A percentile compares a stretch with the other conserved stretches of the same genome.
These are phyloP conservation scores for Callithrix jacchus DNA, from an alignment of 2,113 vertebrate genomes.

Conservation along the genomic window DNA sequence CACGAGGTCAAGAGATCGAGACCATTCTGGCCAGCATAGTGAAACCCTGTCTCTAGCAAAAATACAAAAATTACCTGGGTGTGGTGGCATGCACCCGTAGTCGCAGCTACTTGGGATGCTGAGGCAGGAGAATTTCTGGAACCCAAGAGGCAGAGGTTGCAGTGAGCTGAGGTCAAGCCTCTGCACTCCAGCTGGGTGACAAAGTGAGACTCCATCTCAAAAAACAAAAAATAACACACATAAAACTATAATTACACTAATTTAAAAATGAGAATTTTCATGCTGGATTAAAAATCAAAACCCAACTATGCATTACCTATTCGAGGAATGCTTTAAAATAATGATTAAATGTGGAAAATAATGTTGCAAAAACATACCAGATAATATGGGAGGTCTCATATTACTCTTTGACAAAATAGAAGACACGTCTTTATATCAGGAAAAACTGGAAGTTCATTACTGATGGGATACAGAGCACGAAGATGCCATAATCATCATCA, in stretches of 20 bases:
- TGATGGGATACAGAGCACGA: not conserved
- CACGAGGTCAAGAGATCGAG: too few species aligned
- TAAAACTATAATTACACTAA: not conserved
- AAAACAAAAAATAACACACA: not conserved
- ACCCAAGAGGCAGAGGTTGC: too few species aligned
- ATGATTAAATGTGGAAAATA: not conserved
- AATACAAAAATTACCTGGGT: too few species aligned
- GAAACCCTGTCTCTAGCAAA: too few species aligned
- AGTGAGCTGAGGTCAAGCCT: too few species aligned
- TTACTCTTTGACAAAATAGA: not conserved
- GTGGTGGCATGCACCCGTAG: too few species aligned
- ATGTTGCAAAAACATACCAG: not conserved
- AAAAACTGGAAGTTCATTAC: not conserved
- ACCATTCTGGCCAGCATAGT: too few species aligned
- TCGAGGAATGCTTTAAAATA: not conserved
- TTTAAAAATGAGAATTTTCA: not conserved
- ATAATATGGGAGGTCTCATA: not conserved
- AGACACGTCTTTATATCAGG: not conserved
- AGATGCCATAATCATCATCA: not conserved
- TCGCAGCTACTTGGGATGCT: too few species aligned
- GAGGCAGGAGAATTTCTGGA: not conserved
- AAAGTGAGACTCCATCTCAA: too few species aligned
- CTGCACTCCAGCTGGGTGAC: too few species aligned
- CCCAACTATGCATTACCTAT: not conserved
- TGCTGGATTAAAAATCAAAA: not conserved